Evolutionary conservation across 2,888 invertebrate genomes (phyloP).

Genomic region (Dione juno): DNA sequence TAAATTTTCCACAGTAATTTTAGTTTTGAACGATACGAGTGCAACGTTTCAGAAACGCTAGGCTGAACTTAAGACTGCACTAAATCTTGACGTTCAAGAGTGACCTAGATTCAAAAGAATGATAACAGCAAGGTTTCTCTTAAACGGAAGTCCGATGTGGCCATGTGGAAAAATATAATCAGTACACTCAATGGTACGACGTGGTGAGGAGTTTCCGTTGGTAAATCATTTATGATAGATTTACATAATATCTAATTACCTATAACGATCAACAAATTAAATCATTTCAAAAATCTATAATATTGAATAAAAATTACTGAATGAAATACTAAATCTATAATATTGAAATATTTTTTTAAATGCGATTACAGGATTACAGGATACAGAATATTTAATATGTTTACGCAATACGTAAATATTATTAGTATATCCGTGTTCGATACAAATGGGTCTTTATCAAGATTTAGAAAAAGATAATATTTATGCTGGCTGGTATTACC

Average conservation of each 20-base stretch:
- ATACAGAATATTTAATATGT: neutral
- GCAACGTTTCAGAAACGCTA: neutral
- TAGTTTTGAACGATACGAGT: neutral
- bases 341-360: too few species aligned
- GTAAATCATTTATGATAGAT: neutral
- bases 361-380: too few species aligned
- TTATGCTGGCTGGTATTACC: too few species aligned
- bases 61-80: neutral
- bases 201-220: neutral
- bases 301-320: too few species aligned
- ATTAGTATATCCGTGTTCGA: neutral
- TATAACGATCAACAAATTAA: neutral
- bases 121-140: conserved; percentile 4
- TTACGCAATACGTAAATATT: too few species aligned
- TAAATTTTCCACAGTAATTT: too few species aligned
- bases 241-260: neutral
- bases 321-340: too few species aligned
- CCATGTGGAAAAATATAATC: neutral
- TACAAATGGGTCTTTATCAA: neutral
- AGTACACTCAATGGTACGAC: neutral
- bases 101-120: conserved; percentile 8
- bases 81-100: conserved; percentile 1
- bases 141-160: neutral
- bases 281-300: neutral
- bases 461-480: neutral